Evolutionary conservation across 2,888 invertebrate species (phyloP).

Genomic region (Dinocampus coccinellae): DNA sequence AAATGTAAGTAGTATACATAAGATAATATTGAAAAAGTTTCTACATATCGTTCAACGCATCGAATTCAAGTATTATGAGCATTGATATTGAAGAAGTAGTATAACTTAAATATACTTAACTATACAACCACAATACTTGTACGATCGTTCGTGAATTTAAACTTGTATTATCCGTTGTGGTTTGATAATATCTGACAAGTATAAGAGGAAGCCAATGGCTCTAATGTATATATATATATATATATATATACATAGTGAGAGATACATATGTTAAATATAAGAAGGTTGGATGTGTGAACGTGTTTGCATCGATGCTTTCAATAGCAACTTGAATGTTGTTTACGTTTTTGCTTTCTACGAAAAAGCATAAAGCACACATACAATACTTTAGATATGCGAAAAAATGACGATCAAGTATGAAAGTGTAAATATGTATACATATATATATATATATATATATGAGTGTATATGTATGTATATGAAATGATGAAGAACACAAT

Average conservation of each 20-base stretch:
- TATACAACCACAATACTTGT: slow-evolving; percentile 35
- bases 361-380: not conserved
- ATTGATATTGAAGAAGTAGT: slow-evolving; percentile 22
- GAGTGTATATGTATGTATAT: not conserved
- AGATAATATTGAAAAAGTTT: not conserved
- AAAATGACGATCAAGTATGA: not conserved
- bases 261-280: not conserved
- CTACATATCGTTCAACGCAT: not conserved
- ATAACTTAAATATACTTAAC: slow-evolving; percentile 10
- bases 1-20: not conserved
- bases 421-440: not conserved
- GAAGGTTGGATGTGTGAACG: not conserved
- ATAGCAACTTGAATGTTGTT: not conserved
- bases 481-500: not conserved
- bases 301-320: not conserved
- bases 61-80: slow-evolving; percentile 4
- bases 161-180: slow-evolving; percentile 43
- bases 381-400: not conserved
- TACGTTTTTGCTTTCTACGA: slow-evolving; percentile 4
- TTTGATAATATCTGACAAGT: slow-evolving; percentile 46
- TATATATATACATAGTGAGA: not conserved
- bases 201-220: slow-evolving; percentile 46
- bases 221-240: slow-evolving; percentile 28
- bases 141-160: slow-evolving; percentile 35
- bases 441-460: too few species aligned